Conservation (phyloP, 2,113 vertebrate species). For the cattle (Bos taurus) region DNA sequence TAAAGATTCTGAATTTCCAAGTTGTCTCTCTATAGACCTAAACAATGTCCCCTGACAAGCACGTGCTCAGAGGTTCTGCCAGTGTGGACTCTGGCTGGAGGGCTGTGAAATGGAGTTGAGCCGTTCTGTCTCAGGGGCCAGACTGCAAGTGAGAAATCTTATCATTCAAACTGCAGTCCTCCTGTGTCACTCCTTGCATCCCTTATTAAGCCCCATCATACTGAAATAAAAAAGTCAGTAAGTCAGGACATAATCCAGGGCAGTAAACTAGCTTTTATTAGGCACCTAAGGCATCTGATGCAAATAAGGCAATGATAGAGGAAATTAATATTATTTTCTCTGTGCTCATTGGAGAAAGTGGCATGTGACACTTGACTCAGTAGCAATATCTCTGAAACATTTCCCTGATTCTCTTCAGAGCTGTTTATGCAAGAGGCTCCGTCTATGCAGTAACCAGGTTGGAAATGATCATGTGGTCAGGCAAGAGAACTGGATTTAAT, state of each 20-base stretch:
- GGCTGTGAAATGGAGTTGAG: conserved; percentile 43
- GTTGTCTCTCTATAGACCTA: conserved; percentile 31
- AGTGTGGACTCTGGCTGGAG: conserved; percentile 47
- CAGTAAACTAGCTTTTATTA: conserved; percentile 73
- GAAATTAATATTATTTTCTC: conserved; percentile 72
- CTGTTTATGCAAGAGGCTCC: conserved; percentile 20
- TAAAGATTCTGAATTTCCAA: conserved; percentile 51
- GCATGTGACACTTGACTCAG: conserved; percentile 28
- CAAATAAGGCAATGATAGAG: conserved; percentile 55
- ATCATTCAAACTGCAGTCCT: conserved; percentile 61
- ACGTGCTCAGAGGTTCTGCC: conserved; percentile 7
- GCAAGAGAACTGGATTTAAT: conserved; percentile 48
- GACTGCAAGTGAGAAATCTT: conserved; percentile 72
- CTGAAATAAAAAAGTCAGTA: conserved; percentile 72
- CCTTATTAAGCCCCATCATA: conserved; percentile 55
- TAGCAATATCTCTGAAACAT: conserved; percentile 39
- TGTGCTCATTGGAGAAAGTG: conserved; percentile 43
- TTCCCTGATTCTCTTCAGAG: conserved; percentile 47
- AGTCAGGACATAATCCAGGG: conserved; percentile 62
- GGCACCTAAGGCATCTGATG: conserved; percentile 52
- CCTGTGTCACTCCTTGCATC: conserved; percentile 35
- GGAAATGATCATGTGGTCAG: conserved; percentile 54
- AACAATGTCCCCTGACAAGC: background rate
- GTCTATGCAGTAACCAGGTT: conserved; percentile 8
- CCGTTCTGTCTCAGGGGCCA: conserved; percentile 52